Percentiles rank a stretch among this genome's conserved stretches.
These are phyloP conservation scores for Leptocoma aspasia DNA, from an alignment of 2,113 vertebrate species.

Conservation along the genomic window DNA sequence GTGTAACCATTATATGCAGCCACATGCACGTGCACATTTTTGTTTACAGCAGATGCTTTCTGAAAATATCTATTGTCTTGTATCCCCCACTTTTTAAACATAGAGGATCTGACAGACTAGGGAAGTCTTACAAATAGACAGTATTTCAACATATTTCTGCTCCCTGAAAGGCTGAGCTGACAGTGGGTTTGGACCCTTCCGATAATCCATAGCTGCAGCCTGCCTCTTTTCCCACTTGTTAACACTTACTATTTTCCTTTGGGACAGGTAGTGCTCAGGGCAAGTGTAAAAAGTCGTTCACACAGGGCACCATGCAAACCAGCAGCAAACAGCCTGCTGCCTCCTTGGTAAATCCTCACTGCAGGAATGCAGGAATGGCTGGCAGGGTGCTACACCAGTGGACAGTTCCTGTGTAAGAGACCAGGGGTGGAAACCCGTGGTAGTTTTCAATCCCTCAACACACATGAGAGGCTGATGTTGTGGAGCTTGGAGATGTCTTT, in stretches of 20 bases:
- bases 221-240: not conserved
- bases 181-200: not conserved
- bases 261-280: not conserved
- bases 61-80: constrained; percentile 14
- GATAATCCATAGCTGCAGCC: not conserved
- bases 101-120: not conserved
- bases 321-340: not conserved
- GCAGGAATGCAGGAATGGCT: not conserved
- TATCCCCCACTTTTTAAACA: not conserved
- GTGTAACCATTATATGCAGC: not conserved
- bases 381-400: accelerated
- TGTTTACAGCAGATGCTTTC: constrained; percentile 29
- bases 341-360: not conserved
- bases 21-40: not conserved
- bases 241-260: accelerated
- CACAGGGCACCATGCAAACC: not conserved
- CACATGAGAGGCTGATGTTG: not conserved
- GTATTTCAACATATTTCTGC: not conserved
- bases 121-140: not conserved
- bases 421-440: not conserved
- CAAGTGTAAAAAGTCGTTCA: not conserved
- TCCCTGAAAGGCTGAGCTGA: not conserved
- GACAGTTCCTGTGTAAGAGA: not conserved
- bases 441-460: not conserved
- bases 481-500: not conserved